These are phyloP conservation scores for Miltochrista miniata DNA, from an alignment of 2,888 invertebrate species.

Conservation along the genomic window DNA sequence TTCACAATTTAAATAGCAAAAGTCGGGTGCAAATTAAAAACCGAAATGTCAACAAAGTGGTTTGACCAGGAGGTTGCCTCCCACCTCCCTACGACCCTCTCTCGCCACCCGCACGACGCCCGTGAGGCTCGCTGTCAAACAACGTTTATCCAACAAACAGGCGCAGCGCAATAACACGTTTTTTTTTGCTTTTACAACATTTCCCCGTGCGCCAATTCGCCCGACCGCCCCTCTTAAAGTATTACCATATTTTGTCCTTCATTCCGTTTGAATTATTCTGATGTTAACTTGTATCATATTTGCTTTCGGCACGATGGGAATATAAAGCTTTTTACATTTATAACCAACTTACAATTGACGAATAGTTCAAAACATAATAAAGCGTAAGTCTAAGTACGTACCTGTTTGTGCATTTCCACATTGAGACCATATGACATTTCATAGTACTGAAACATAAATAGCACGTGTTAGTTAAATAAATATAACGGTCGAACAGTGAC, in stretches of 20 bases:
- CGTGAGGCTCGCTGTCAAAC: conserved; percentile 64
- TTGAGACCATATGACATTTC: conserved; percentile 99
- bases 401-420: conserved; percentile 99
- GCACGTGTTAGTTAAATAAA: conserved; percentile 58
- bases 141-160: conserved; percentile 73
- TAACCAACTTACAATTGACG: conserved; percentile 9
- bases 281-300: conserved; percentile 33
- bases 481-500: conserved; percentile 58
- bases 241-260: conserved; percentile 51
- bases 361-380: background rate
- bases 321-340: conserved; percentile 22
- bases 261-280: conserved; percentile 39
- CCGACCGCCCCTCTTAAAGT: conserved; percentile 47
- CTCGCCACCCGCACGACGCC: conserved; percentile 33
- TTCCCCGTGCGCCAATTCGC: conserved; percentile 58
- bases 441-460: conserved; percentile 93
- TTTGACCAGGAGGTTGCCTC: conserved; percentile 45
- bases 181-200: conserved; percentile 65
- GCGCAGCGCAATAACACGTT: conserved; percentile 70
- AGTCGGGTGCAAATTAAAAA: conserved; percentile 58
- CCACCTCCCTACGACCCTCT: conserved; percentile 25
- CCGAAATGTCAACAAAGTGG: conserved; percentile 63
- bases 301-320: conserved; percentile 50
- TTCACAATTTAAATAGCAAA: conserved; percentile 40
- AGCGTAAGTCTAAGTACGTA: conserved; percentile 69